Evolutionary conservation across 2,113 vertebrate genomes (phyloP).

Genomic region (Nipponia nippon): DNA sequence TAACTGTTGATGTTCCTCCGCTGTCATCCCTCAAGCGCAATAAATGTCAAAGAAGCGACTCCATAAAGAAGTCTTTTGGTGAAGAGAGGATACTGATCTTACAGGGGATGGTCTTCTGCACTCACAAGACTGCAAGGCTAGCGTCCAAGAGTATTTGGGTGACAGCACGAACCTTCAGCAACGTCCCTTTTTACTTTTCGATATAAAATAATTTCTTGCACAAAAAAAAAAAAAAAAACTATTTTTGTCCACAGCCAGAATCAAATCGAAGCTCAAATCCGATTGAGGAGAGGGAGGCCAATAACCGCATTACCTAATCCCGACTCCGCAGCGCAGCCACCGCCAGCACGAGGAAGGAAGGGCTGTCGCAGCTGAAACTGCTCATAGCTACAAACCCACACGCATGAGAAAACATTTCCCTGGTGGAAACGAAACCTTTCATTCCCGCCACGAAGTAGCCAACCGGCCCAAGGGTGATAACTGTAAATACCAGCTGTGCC

Average conservation of each 20-base stretch:
- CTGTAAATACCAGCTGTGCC: background rate
- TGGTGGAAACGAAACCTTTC: background rate
- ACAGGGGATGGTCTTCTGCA: background rate
- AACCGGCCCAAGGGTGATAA: background rate
- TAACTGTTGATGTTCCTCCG: too few relatives aligned
- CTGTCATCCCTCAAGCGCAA: background rate
- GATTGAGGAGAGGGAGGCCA: rapidly evolving
- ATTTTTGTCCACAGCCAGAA: background rate
- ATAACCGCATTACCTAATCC: rapidly evolving
- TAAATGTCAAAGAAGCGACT: background rate
- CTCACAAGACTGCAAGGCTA: background rate
- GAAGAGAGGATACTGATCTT: background rate
- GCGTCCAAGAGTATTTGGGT: background rate
- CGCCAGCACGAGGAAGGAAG: background rate
- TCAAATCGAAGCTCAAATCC: background rate
- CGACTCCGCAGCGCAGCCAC: background rate
- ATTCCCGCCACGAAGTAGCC: background rate
- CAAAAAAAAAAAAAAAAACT: background rate
- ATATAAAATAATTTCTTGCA: too few relatives aligned
- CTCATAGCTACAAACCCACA: background rate
- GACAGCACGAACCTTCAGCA: too few relatives aligned
- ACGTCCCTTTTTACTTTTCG: background rate
- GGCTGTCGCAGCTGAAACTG: background rate
- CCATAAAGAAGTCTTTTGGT: background rate
- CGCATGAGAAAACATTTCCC: rapidly evolving